These are phyloP conservation scores for Listronotus oregonensis DNA, from an alignment of 1,140 invertebrate genomes.

Conservation along the genomic window DNA sequence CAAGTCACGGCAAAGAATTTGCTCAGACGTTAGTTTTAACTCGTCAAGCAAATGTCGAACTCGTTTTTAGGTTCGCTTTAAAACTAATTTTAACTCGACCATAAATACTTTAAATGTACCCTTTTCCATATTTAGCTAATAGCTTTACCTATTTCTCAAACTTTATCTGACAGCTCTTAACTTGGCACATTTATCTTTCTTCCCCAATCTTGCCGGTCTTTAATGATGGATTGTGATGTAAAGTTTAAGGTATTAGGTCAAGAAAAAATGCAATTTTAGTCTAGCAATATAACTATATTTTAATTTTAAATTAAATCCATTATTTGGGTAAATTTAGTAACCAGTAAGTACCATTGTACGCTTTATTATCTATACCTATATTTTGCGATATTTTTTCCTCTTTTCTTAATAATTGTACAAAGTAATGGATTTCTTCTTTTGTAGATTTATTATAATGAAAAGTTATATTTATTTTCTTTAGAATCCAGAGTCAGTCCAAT, in stretches of 20 bases:
- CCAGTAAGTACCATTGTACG: too few species aligned
- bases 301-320: too few species aligned
- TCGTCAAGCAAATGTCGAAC: conserved; percentile 37
- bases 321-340: too few species aligned
- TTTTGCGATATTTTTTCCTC: too few species aligned
- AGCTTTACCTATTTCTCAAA: conserved; percentile 32
- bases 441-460: too few species aligned
- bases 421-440: too few species aligned
- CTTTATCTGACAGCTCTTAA: conserved; percentile 26
- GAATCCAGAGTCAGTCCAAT: too few species aligned
- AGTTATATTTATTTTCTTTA: too few species aligned
- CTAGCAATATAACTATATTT: too few species aligned
- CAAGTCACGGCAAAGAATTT: conserved; percentile 49
- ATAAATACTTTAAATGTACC: conserved; percentile 11
- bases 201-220: conserved; percentile 23
- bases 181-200: conserved; percentile 31
- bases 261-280: not conserved
- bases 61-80: conserved; percentile 12
- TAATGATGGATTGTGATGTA: conserved; percentile 34
- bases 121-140: conserved; percentile 35
- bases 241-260: conserved; percentile 30
- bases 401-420: too few species aligned
- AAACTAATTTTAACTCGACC: conserved; percentile 21
- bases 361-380: too few species aligned
- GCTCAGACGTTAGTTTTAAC: conserved; percentile 19